Evolutionary conservation across 2,113 vertebrate genomes (phyloP).

Genomic region (Embiotoca jacksoni): DNA sequence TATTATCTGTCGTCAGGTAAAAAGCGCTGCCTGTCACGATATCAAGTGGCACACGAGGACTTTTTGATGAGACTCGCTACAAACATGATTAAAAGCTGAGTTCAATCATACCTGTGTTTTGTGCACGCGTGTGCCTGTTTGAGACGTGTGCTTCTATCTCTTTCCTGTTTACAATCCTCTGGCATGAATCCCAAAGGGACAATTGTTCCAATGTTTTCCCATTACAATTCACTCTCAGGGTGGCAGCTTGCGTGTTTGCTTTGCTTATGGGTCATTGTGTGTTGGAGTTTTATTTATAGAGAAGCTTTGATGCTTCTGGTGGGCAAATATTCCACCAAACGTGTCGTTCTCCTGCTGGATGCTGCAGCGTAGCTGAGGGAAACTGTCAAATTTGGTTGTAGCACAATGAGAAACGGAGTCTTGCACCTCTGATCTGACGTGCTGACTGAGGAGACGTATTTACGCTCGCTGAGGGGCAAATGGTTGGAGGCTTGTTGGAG

Average conservation of each 20-base stretch:
- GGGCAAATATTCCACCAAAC: slow-evolving; percentile 60
- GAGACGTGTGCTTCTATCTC: background rate
- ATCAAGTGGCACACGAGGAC: background rate
- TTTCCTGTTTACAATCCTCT: background rate
- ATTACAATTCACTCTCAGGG: slow-evolving; percentile 30
- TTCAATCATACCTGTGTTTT: slow-evolving; percentile 6
- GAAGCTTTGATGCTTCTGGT: slow-evolving; percentile 74
- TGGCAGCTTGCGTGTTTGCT: slow-evolving; percentile 44
- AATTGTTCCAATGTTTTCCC: slow-evolving; percentile 11
- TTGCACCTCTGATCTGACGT: slow-evolving; percentile 29
- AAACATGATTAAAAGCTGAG: slow-evolving; percentile 10
- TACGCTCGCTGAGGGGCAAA: slow-evolving; percentile 16
- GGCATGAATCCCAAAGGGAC: slow-evolving; percentile 29
- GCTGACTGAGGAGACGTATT: slow-evolving; percentile 31
- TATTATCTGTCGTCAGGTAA: too few species aligned
- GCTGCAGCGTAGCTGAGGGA: slow-evolving; percentile 28
- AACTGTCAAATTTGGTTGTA: slow-evolving; percentile 45
- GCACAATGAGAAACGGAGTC: slow-evolving; percentile 11
- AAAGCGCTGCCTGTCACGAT: too few species aligned
- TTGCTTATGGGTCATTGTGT: slow-evolving; percentile 69
- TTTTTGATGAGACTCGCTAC: slow-evolving; percentile 5
- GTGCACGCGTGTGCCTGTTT: background rate
- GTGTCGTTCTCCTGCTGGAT: slow-evolving; percentile 48
- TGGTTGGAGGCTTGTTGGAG: slow-evolving; percentile 4
- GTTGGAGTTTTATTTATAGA: slow-evolving; percentile 72